Conservation (phyloP, 2,888 invertebrate genomes). For the Protodeltote pygarga region DNA sequence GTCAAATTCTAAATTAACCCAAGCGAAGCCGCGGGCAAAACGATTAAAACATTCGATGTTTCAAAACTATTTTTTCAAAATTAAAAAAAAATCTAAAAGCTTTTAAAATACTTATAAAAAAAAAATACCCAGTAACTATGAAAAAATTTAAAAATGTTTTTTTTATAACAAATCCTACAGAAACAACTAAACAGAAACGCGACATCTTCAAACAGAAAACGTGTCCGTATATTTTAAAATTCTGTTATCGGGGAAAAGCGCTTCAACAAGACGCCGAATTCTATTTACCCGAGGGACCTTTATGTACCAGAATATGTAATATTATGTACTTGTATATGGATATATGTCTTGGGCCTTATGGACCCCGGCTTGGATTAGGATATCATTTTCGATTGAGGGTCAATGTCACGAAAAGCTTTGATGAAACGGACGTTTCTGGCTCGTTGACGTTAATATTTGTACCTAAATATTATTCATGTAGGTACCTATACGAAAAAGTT, state of each 20-base stretch:
- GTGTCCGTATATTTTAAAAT: slow-evolving; percentile 45
- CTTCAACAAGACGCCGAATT: slow-evolving; percentile 58
- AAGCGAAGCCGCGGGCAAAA: no score
- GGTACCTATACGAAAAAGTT: no score
- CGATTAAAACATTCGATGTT: no score
- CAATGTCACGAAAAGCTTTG: no score
- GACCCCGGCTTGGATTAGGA: neutral
- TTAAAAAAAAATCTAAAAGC: no score
- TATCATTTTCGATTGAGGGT: slow-evolving; percentile 4
- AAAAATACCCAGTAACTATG: neutral
- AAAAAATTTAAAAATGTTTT: neutral
- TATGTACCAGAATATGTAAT: slow-evolving; percentile 70
- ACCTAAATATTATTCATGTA: no score
- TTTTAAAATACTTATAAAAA: no score
- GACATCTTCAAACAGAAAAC: slow-evolving; percentile 12
- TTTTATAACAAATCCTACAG: neutral
- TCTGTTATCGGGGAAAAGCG: slow-evolving; percentile 54
- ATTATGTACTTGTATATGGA: slow-evolving; percentile 23
- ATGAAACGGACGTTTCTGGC: no score
- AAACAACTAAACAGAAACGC: neutral
- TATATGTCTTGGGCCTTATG: slow-evolving; percentile 20
- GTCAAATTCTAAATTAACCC: no score
- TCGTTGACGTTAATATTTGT: no score
- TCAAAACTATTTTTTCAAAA: no score
- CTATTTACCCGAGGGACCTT: slow-evolving; percentile 62